phyloP scores from a whole-genome alignment of 1,140 invertebrate genomes.

The Rhyacophila brunnea region DNA sequence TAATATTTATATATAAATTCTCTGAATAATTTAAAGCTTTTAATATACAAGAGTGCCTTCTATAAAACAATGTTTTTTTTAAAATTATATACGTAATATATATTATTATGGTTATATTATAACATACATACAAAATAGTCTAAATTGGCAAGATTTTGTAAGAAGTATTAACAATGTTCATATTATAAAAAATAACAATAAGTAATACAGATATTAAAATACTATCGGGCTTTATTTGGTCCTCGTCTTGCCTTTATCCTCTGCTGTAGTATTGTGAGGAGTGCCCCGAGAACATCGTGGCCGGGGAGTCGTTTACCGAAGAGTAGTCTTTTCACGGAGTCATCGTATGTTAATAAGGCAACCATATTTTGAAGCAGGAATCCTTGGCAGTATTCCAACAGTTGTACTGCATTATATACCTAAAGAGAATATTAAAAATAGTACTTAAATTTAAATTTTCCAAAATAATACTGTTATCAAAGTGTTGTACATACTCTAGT shows the following conservation, averaged over 20 bases:
- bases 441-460: too few relatives aligned
- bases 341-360: constrained; percentile 85
- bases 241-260: constrained; percentile 65
- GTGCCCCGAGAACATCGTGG: constrained; percentile 82
- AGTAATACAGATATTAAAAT: not conserved
- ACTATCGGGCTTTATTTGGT: constrained; percentile 30
- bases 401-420: constrained; percentile 83
- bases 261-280: constrained; percentile 76
- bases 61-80: too few relatives aligned
- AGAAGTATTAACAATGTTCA: constrained; percentile 4
- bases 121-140: too few relatives aligned
- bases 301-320: constrained; percentile 88
- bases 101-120: too few relatives aligned
- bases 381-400: constrained; percentile 87
- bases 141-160: not conserved
- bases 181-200: not conserved
- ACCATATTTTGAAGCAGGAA: constrained; percentile 92
- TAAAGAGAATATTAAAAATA: constrained; percentile 40
- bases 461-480: too few relatives aligned
- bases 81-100: too few relatives aligned
- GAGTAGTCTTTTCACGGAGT: constrained; percentile 82
- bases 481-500: too few relatives aligned
- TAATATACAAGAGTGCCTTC: too few relatives aligned
- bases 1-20: not conserved
- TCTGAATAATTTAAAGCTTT: not conserved